phyloP scores from a whole-genome alignment of 2,888 invertebrate genomes.

The Brachyptera putata region DNA sequence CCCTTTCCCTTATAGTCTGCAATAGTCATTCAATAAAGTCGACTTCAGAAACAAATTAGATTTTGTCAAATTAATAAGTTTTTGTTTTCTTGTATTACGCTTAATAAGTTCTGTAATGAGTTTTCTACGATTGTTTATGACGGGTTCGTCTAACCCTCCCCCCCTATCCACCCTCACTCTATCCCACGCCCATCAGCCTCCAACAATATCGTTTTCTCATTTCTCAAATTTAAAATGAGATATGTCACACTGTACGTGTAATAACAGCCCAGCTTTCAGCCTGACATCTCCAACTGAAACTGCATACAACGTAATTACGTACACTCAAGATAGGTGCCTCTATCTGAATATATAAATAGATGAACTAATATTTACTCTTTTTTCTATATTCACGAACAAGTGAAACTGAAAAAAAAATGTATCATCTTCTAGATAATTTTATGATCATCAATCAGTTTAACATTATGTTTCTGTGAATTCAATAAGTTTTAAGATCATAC shows the following conservation, averaged over 20 bases:
- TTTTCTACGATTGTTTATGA: slow-evolving; percentile 17
- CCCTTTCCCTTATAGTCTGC: not conserved
- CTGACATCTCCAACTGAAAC: not conserved
- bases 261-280: not conserved
- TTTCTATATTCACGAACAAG: too few species aligned
- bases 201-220: slow-evolving; percentile 13
- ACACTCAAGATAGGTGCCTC: too few species aligned
- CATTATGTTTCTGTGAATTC: too few species aligned
- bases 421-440: too few species aligned
- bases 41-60: slow-evolving; percentile 4
- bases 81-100: not conserved
- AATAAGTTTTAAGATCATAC: too few species aligned
- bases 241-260: not conserved
- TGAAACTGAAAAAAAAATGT: too few species aligned
- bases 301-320: too few species aligned
- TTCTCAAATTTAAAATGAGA: not conserved
- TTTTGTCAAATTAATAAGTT: slow-evolving; percentile 18
- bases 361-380: too few species aligned
- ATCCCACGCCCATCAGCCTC: too few species aligned
- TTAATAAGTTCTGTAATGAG: slow-evolving; percentile 12
- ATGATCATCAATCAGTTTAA: too few species aligned
- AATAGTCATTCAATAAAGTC: slow-evolving; percentile 1
- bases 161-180: not conserved
- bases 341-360: too few species aligned
- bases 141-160: not conserved